phyloP scores from a whole-genome alignment of 2,888 invertebrate species.

The Lottia scabra region DNA sequence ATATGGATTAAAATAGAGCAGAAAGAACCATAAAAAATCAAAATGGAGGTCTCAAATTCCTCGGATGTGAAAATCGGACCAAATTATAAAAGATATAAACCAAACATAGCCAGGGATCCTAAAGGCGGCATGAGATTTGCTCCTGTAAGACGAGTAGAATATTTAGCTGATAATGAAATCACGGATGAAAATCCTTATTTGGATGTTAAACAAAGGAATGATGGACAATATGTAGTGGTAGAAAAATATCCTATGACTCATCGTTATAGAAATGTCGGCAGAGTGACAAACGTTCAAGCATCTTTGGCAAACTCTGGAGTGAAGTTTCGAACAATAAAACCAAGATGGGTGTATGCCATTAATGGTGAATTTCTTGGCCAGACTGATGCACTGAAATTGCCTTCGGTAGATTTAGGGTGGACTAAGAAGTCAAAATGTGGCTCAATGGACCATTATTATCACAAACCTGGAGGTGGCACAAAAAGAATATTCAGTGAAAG shows the following conservation, averaged over 20 bases:
- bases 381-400: constrained; percentile 23
- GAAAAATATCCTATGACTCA: constrained; percentile 43
- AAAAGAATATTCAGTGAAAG: constrained; percentile 39
- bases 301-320: constrained; percentile 23
- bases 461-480: constrained; percentile 49
- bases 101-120: neutral
- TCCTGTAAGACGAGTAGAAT: constrained; percentile 11
- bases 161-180: neutral
- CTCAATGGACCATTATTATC: constrained; percentile 47
- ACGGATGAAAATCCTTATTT: constrained; percentile 35
- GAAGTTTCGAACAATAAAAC: constrained; percentile 27
- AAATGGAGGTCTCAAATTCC: neutral
- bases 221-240: constrained; percentile 53
- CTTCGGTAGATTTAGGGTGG: constrained; percentile 52
- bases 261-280: constrained; percentile 7
- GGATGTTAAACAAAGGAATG: constrained; percentile 41
- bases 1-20: neutral
- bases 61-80: neutral
- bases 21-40: neutral
- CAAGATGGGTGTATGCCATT: constrained; percentile 30
- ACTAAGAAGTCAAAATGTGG: constrained; percentile 46
- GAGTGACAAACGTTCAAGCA: constrained; percentile 14
- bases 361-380: neutral
- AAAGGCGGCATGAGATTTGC: constrained; percentile 9
- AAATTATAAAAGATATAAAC: neutral